These are phyloP conservation scores for Laupala kohalensis DNA, from an alignment of 1,140 invertebrate species.

Conservation along the genomic window DNA sequence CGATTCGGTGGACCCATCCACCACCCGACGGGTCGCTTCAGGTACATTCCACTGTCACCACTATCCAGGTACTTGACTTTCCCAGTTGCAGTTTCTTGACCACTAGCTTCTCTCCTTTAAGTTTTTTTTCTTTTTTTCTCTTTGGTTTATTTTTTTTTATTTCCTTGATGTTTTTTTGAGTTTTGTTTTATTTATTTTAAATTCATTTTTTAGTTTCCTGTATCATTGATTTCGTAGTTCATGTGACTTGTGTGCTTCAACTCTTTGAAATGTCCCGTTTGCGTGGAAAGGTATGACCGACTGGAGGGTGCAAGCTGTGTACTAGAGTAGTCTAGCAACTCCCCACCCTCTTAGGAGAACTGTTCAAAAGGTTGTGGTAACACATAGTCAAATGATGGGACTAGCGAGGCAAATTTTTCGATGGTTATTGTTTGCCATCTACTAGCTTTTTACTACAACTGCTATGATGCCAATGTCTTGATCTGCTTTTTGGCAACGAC, in stretches of 20 bases:
- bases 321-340: neutral
- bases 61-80: constrained; percentile 42
- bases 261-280: constrained; percentile 14
- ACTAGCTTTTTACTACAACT: neutral
- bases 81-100: constrained; percentile 17
- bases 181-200: constrained; percentile 14
- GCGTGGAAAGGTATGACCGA: constrained; percentile 17
- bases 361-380: neutral
- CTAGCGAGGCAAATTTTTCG: neutral
- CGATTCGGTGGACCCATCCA: constrained; percentile 86
- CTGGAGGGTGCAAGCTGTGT: constrained; percentile 5
- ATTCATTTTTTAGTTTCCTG: constrained; percentile 2
- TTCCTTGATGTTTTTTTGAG: constrained; percentile 16
- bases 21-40: constrained; percentile 82
- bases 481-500: neutral
- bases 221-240: constrained; percentile 14
- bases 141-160: constrained; percentile 17
- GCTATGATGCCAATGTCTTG: neutral
- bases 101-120: constrained; percentile 15
- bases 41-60: constrained; percentile 59
- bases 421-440: neutral
- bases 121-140: constrained; percentile 16
- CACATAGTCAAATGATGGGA: neutral
- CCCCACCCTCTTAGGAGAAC: neutral
- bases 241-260: constrained; percentile 15